Conservation (phyloP, 2,888 invertebrate genomes). For the Watsonalla cultraria region DNA sequence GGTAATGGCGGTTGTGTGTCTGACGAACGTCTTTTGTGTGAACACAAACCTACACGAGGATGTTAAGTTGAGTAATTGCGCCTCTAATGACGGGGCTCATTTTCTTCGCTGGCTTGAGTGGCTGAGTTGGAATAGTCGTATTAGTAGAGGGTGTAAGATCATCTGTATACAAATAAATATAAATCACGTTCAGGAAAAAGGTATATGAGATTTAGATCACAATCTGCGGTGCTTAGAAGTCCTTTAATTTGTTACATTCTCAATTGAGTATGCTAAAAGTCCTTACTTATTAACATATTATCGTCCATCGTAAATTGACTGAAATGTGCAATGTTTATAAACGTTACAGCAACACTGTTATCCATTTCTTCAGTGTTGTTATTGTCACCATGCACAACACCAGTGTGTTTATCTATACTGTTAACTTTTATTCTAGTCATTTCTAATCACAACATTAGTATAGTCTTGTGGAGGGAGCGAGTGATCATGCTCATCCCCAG, state of each 20-base stretch:
- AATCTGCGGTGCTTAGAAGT: too few relatives aligned
- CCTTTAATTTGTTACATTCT: too few relatives aligned
- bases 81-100: neutral
- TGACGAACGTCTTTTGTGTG: slow-evolving; percentile 14
- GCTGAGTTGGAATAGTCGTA: neutral
- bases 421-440: too few relatives aligned
- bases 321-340: neutral
- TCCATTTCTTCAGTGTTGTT: neutral
- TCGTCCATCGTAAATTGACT: neutral
- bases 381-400: neutral
- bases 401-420: neutral
- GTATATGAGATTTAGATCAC: too few relatives aligned
- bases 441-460: too few relatives aligned
- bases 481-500: too few relatives aligned
- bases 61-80: neutral
- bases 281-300: too few relatives aligned
- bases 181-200: too few relatives aligned
- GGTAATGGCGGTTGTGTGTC: slow-evolving; percentile 15
- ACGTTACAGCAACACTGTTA: neutral
- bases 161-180: too few relatives aligned
- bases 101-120: neutral
- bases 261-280: too few relatives aligned
- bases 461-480: too few relatives aligned
- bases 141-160: neutral
- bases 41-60: slow-evolving; percentile 12